Evolutionary conservation across 2,113 vertebrate genomes (phyloP), one percentile per base, ranked within the genome.

Genomic region (Tauraco erythrolophus): DNA sequence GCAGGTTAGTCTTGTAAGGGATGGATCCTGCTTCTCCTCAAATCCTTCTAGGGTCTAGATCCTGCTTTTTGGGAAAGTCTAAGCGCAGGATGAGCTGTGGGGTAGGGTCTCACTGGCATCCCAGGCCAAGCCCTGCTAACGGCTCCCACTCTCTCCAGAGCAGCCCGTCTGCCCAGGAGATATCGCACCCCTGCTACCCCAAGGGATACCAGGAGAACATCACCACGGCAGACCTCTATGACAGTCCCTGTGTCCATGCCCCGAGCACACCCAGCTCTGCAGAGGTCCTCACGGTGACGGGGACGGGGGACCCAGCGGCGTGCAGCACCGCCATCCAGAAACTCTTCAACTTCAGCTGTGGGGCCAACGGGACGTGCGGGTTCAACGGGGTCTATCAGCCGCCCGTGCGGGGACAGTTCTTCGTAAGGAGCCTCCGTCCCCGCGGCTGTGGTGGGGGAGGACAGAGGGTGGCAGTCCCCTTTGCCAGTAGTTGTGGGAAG

Each of bases 371-470:
- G n/a, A 95, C 96, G 13, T 99, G 99, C 9, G 97, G 98, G 33
- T 98, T 99, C 75, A 53, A 98, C 0, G 97, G 98, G 7, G 94
- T 98, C 72, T 98, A 99, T 84, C 99, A 99, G 97, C 99, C 99
- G 0, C 98, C 98, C 0, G 95, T 98, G 91, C 84, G 21, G 45
- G 98, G 98, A 57, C 96, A 92, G 14, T 99, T 98, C 96, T 98
- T 98, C 1, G 98, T 98, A 93, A 98, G 98, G 60, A 25, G 28
- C 48, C 48, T 51, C 35, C 0, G 0, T 8, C 39, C 10, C 21
- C 0, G 0, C 0, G 1, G 30, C 13, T 39, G 21, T 28, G n/a
- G 51, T 19, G 35, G 37, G 61, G 21, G n/a, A 39, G 16, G 19
- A 6, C 0, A 2, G 31, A 31, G 51, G 7, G 43, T 35, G 51